Evolutionary conservation across 2,113 vertebrate species (phyloP), one percentile per base, ranked within the genome.

Genomic region (Ondatra zibethicus): DNA sequence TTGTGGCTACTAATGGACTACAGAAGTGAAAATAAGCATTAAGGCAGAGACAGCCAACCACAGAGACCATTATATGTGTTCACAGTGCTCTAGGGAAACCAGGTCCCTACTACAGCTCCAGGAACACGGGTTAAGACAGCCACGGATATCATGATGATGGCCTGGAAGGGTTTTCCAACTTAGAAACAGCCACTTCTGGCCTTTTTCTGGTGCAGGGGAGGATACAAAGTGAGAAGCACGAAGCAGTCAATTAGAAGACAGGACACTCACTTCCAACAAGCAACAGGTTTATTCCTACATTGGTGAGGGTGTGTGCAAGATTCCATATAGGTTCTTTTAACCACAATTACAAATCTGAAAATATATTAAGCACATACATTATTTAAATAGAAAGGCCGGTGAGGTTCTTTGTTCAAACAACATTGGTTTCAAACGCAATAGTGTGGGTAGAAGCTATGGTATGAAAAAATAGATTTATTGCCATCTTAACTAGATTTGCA

Each of bases 301-400:
- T 95, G 47, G 89, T 97, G 94, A 97, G 77, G 97, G 97, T 96
- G 91, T 94, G 70, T 97, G 75, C 96, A 96, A 97, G 94, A 97
- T 95, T 77, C 65, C 89, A 80, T 96, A 96, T 94, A 96, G 55
- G 10, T 63, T 94, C 96, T 96, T 88, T 97, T 78, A 85, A 91
- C 93, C 94, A 97, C 45, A 86, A 92, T 97, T 96, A 96, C 96
- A 98, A 97, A 96, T 98, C 98, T 91, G 98, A 98, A 98, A 98
- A 97, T 98, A 98, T 98, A 98, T 96, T 97, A 98, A 98, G 97
- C 52, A 93, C 98, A 98, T 93, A 97, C 93, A 98, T 98, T 97
- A 97, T 97, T 98, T 98, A 98, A 98, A 97, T 93, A 93, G 96
- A 97, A 98, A 95, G 88, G 95, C 80, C 93, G 92, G 96, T 95